These are phyloP conservation scores for Operophtera brumata DNA, from an alignment of 2,888 invertebrate species.

Conservation along the genomic window DNA sequence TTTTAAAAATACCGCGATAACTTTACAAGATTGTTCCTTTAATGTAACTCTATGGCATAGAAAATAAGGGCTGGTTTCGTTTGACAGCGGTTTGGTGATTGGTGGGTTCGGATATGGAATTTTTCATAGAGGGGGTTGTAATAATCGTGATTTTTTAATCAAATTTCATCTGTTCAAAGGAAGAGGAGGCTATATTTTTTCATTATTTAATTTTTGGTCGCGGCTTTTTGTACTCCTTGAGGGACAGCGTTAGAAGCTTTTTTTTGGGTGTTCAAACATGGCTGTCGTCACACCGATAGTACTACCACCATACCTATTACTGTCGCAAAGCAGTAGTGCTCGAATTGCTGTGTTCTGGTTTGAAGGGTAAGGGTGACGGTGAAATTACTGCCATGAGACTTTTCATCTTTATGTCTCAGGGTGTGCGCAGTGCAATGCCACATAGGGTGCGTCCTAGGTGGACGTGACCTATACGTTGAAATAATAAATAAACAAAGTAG, in stretches of 20 bases:
- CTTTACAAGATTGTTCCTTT: slow-evolving; percentile 32
- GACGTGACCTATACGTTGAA: too few species aligned
- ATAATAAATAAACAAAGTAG: too few species aligned
- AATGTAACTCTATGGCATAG: slow-evolving; percentile 19
- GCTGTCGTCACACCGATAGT: slow-evolving; percentile 47
- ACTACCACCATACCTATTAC: too few species aligned
- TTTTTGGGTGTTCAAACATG: slow-evolving; percentile 59
- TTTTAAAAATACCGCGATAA: slow-evolving; percentile 57
- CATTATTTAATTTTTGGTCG: slow-evolving; percentile 80
- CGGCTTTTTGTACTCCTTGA: slow-evolving; percentile 71
- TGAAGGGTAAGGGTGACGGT: too few species aligned
- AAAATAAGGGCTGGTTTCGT: slow-evolving; percentile 35
- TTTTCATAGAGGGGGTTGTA: slow-evolving; percentile 69
- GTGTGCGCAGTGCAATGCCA: too few species aligned
- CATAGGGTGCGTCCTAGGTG: too few species aligned
- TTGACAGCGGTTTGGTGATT: slow-evolving; percentile 17
- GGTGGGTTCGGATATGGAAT: slow-evolving; percentile 40
- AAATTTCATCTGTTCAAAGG: slow-evolving; percentile 80
- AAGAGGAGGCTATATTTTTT: slow-evolving; percentile 79
- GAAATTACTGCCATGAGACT: too few species aligned
- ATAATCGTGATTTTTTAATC: slow-evolving; percentile 83
- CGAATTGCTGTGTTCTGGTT: too few species aligned
- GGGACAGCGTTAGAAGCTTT: slow-evolving; percentile 75
- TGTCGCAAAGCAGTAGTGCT: too few species aligned
- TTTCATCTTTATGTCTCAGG: too few species aligned